Evolutionary conservation across 2,113 vertebrate species (phyloP).

Genomic region (Plectropomus leopardus): DNA sequence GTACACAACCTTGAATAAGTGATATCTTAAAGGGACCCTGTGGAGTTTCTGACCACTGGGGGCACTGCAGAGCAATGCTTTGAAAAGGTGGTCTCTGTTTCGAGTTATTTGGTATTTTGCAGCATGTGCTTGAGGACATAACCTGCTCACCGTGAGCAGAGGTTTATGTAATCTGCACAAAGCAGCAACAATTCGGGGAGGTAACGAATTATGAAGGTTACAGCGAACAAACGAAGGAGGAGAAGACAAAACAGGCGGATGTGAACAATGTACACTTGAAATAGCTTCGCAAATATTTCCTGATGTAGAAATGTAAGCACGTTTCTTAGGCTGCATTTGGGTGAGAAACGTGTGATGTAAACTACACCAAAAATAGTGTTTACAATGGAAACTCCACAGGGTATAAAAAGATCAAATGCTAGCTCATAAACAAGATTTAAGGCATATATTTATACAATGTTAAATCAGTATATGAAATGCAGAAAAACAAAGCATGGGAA

Average conservation of each 20-base stretch:
- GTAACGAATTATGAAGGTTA: not conserved
- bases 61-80: slow-evolving; percentile 4
- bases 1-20: not conserved
- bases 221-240: not conserved
- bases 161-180: slow-evolving; percentile 2
- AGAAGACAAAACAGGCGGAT: not conserved
- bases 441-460: not conserved
- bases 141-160: not conserved
- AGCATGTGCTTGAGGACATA: slow-evolving; percentile 7
- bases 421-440: not conserved
- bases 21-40: not conserved
- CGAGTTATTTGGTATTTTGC: not conserved
- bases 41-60: slow-evolving; percentile 23
- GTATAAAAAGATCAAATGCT: not conserved
- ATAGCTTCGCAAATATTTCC: not conserved
- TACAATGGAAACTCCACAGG: not conserved
- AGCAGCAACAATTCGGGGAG: not conserved
- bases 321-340: not conserved
- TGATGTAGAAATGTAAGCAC: not conserved
- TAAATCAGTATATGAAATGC: not conserved
- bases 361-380: not conserved
- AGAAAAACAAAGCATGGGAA: not conserved
- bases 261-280: not conserved
- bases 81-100: not conserved
- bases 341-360: not conserved